Base-by-base conservation (phyloP, 2,113 vertebrate genomes). In the Sinocyclocheilus maitianheensis region DNA sequence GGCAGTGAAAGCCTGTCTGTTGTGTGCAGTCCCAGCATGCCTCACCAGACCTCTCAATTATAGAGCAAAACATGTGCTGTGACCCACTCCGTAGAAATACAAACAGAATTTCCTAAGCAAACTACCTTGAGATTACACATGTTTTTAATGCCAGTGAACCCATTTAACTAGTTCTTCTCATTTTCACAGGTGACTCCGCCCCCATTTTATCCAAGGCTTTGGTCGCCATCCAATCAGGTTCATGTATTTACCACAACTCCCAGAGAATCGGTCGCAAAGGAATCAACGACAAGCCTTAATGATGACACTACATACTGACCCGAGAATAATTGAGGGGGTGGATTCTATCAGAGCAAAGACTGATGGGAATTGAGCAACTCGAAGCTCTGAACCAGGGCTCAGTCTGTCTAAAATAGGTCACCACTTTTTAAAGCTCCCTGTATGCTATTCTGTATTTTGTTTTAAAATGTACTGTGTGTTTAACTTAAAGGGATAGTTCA, bases 1-100 rank as follows among this genome's bases (percentile, higher is more conserved):
- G 86, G 71, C 69, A 88, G 40, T 71, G 34, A 86, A 83, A 77
- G 62, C 37, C 82, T 74, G 87, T 88, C 85, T 90, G 87, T 88
- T 81, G 77, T 88, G 71, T 87, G 77, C 72, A 67, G 82, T 67
- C 87, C 37, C 71, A 65, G 69, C 86, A 87, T 75, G 86, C 62
- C 34, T 87, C 51, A 62, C 48, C 67, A 37, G 26, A 58, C 84
- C 40, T 76, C 11, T 34, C 87, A 34, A 58, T 43, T 67, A 86
- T 77, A 82, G 76, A 69, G 16, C 77, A 76, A 69, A 81, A 85
- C 72, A 85, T 14, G 53, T 14, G 34, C 67, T 37, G 48, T 77
- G 24, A 26, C 83, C 82, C 55, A 87, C 85, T 75, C 87, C 90
- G 9, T 14, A 58, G 40, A 30, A 76, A 24, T 18, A 51, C 24